Evolutionary conservation across 2,797 vertebrate species (phyloP), one percentile per base, ranked within the genome.

Genomic region (Sphenodon punctatus): DNA sequence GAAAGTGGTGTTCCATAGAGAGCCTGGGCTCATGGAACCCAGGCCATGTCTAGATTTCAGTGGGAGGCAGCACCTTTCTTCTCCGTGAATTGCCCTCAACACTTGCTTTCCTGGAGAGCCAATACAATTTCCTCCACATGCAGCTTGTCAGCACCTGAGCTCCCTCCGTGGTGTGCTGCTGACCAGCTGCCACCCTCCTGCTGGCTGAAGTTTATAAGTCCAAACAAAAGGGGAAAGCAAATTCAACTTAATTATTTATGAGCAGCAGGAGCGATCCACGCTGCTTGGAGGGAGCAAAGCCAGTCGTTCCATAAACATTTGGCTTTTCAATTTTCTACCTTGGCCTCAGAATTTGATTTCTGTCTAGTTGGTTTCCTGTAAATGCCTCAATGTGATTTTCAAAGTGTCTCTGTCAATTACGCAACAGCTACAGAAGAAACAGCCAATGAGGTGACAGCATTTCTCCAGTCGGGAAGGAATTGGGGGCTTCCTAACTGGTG

Each of bases 261-360:
- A 89, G 56, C 80, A 82, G 84, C 78, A 74, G 67, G 23, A 82
- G 67, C 75, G 82, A 78, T 86, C 89, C 80, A 60, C 41, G 80
- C 67, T 72, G 65, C 87, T 82, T 0, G 1, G 74, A n/a, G 48
- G 73, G 78, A 82, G 78, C 73, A 74, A 86, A 74, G 64, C 86
- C 89, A 92, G 89, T 88, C 80, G 86, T 69, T 90, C 82, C 75
- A 82, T 90, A 88, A 92, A 89, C 73, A 89, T 78, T 88, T 88
- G 89, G 82, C 89, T 87, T 88, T 88, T 88, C 89, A 87, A 87
- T 92, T 92, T 92, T 70, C 80, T 75, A 78, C 69, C 23, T 53
- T 87, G 89, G 87, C 73, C 68, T 84, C 82, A 84, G 87, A 88
- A 89, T 90, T 80, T 90, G 80, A 88, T 90, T 93, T 90, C 70